Base-by-base conservation (phyloP, 2,888 invertebrate species). In the Cosmopolites sordidus region DNA sequence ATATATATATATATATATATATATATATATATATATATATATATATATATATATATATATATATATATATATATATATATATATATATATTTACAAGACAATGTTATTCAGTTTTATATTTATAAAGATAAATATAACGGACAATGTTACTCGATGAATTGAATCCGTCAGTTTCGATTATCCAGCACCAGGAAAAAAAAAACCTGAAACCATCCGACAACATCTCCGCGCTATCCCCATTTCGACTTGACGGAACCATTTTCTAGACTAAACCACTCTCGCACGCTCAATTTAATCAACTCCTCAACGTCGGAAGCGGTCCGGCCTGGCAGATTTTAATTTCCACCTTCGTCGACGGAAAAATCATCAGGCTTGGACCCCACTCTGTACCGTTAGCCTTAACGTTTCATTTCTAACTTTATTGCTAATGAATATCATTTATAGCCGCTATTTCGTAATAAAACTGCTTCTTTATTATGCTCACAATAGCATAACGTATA, bases 391-490 rank as follows among this genome's bases (percentile, higher is more conserved):
- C 37, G 49, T 37, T 49, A 49, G 33, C 3, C 43, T 48, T 43
- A 49, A 49, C 38, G 49, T 43, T 49, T 49, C 27, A 30, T 43
- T 43, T 29, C 27, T 43, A 43, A 51, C 51, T 51, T 51, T 51
- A 51, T 51, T 43, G 51, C 45, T 51, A 51, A 51, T 51, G 51
- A 51, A 51, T 45, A 51, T 51, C 45, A 51, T 51, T 51, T 51
- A 51, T 51, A 33, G 51, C 45, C 39, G 18, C 16, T 44, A 27
- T 51, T 51, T 45, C 30, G 51, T 39, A 51, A 51, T 51, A 51
- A 51, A 51, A 30, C 45, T 16, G 41, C 44, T 51, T 44, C 45
- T 51, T 51, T 51, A 51, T 51, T 51, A 51, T 51, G 30, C 45
- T 45, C 39, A 51, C 45, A 51, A 51, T 51, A 33, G 51, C 45